Evolutionary conservation across 2,888 invertebrate species (phyloP).

Genomic region (Octodonta nipae): DNA sequence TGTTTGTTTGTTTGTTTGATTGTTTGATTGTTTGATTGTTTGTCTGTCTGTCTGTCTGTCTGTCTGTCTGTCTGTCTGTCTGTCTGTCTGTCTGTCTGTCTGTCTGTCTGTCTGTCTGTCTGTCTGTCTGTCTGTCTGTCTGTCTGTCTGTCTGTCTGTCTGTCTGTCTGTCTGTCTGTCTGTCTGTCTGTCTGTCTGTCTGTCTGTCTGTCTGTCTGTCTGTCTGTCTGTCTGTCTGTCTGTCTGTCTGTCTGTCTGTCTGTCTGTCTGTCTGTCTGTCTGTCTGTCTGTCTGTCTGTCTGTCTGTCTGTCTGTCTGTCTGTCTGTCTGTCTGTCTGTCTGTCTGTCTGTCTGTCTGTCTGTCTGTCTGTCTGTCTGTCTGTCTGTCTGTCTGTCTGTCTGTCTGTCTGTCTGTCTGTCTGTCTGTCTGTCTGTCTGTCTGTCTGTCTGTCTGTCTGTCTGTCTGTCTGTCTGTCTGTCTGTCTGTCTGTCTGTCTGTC

Average conservation of each 20-base stretch:
- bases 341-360: conserved; percentile 5
- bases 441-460: conserved; percentile 5
- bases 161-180: conserved; percentile 9
- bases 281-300: conserved; percentile 8
- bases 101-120: conserved; percentile 9
- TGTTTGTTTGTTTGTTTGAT: conserved; percentile 8
- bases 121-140: conserved; percentile 9
- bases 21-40: conserved; percentile 7
- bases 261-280: conserved; percentile 8
- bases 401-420: conserved; percentile 5
- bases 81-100: conserved; percentile 9
- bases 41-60: conserved; percentile 9
- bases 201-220: conserved; percentile 8
- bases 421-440: conserved; percentile 5
- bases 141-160: conserved; percentile 9
- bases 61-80: conserved; percentile 9
- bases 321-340: conserved; percentile 5
- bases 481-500: conserved; percentile 5
- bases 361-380: conserved; percentile 5
- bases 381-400: conserved; percentile 5
- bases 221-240: conserved; percentile 7
- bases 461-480: conserved; percentile 5
- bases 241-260: conserved; percentile 8
- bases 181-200: conserved; percentile 9
- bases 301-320: conserved; percentile 5